These are phyloP conservation scores for Coccyzus lansbergi DNA, from an alignment of 2,797 vertebrate species.

Conservation along the genomic window DNA sequence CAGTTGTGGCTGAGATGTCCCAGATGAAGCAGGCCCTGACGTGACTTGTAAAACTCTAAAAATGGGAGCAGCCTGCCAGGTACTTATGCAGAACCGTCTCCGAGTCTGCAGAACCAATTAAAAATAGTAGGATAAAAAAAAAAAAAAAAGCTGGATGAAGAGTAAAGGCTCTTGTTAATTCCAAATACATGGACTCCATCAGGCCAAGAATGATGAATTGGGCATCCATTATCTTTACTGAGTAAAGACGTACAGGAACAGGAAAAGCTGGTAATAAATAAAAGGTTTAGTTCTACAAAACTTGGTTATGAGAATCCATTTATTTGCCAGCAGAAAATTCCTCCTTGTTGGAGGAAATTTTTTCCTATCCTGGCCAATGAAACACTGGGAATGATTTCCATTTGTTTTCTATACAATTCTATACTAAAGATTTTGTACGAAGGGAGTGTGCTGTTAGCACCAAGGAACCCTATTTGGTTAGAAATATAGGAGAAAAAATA, in stretches of 20 bases:
- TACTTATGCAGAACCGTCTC: constrained; percentile 18
- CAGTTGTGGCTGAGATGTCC: constrained; percentile 36
- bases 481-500: not conserved
- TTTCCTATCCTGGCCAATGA: constrained; percentile 14
- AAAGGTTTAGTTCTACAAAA: constrained; percentile 45
- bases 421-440: not conserved
- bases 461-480: not conserved
- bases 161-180: constrained; percentile 35
- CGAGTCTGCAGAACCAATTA: constrained; percentile 33
- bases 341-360: constrained; percentile 35
- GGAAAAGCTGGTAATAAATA: constrained; percentile 67
- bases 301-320: constrained; percentile 34
- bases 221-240: constrained; percentile 34
- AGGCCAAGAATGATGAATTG: constrained; percentile 20
- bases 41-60: constrained; percentile 24
- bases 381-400: constrained; percentile 47
- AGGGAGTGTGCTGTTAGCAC: not conserved
- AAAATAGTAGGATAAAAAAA: constrained; percentile 17
- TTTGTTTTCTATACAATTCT: constrained; percentile 42
- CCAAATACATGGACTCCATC: constrained; percentile 46
- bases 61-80: constrained; percentile 53
- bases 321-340: constrained; percentile 61
- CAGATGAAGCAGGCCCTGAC: not conserved
- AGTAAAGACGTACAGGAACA: constrained; percentile 40
- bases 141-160: constrained; percentile 28